Conservation (phyloP, 2,797 vertebrate genomes). For the Arctocebus calabarensis region DNA sequence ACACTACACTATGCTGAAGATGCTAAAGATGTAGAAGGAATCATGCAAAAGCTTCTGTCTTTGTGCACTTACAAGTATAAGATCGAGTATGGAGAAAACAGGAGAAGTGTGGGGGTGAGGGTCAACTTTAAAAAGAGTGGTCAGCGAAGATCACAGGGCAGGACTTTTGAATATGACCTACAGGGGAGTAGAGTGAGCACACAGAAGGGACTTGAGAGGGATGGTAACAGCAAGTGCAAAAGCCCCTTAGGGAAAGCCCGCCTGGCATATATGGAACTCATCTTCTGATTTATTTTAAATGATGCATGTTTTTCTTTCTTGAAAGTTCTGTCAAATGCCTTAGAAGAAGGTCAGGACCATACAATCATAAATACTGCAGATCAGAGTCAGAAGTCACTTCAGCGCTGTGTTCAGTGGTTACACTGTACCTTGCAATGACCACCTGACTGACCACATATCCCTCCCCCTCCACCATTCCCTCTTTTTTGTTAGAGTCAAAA, state of each 20-base stretch:
- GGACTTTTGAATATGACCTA: background rate
- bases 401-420: background rate
- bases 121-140: background rate
- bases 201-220: background rate
- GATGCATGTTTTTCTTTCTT: background rate
- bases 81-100: background rate
- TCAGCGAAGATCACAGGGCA: background rate
- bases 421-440: background rate
- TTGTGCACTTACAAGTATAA: background rate
- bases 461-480: background rate
- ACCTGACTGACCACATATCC: background rate
- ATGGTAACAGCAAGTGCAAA: background rate
- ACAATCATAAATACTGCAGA: background rate
- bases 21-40: background rate
- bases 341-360: background rate
- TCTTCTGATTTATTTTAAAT: constrained; percentile 31
- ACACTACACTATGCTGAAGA: background rate
- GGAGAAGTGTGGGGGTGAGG: background rate
- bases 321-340: background rate
- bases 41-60: background rate
- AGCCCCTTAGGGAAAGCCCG: background rate
- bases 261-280: background rate
- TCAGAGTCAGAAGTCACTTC: background rate
- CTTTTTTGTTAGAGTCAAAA: background rate
- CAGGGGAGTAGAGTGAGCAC: background rate